Evolutionary conservation across 2,113 vertebrate genomes (phyloP), one percentile per base, ranked within the genome.

Genomic region (Apteryx owenii): DNA sequence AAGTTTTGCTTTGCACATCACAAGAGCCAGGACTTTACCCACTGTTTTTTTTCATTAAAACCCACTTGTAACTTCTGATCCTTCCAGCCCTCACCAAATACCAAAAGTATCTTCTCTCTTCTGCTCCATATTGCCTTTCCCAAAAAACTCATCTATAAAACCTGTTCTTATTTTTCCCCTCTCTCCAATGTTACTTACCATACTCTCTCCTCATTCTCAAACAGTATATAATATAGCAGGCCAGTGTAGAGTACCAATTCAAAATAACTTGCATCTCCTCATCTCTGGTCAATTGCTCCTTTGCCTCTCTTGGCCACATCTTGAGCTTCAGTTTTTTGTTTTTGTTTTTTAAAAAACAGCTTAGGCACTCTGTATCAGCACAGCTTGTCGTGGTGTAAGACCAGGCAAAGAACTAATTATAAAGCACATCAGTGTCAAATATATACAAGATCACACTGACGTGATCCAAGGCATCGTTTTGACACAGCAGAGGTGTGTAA

Each of bases 401-500:
- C 7, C 38, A 44, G 46, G 75, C 53, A 89, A 72, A 81, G 21
- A 71, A 66, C 7, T n/a, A 60, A 51, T 22, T 78, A 78, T 18
- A 84, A 90, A 56, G 9, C 20, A 54, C n/a, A n/a, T 42, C 7
- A 38, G 9, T 33, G 65, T 51, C 87, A 89, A 81, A 68, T 3
- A 42, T 0, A 0, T 19, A n/a, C 12, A 42, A 79, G 81, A 66
- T 1, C 62, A 86, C 38, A 64, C 19, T 81, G 62, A 71, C 20
- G 93, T 26, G 48, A 81, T 51, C 54, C 70, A 87, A 85, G 89
- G 78, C 85, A 81, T 65, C 50, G 66, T 62, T 95, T 38, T 95
- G 93, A 91, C 87, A 33, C 79, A 91, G 87, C 62, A 96, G 48
- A 96, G 89, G 91, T 58, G 62, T 0, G 0, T 48, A 93, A 95